phyloP scores from a whole-genome alignment of 2,888 invertebrate genomes.

The Rhyacophila evoluta region DNA sequence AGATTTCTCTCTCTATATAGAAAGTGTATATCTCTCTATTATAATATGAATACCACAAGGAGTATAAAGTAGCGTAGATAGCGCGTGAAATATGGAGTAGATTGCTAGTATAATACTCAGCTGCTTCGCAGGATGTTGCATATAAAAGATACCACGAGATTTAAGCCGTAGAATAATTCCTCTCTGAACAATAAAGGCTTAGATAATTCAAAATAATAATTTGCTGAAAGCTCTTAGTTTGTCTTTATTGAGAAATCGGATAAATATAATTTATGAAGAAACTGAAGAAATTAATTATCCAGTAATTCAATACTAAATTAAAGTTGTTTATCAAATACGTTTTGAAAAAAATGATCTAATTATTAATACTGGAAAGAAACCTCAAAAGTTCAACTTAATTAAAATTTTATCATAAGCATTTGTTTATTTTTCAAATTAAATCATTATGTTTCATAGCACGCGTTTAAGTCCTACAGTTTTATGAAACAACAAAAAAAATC shows the following conservation, averaged over 20 bases:
- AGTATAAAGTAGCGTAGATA: background rate
- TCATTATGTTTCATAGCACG: no score
- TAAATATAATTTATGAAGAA: no score
- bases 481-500: no score
- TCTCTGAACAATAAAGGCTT: background rate
- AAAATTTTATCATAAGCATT: no score
- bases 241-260: background rate
- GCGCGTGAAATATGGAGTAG: constrained; percentile 25
- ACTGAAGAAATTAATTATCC: no score
- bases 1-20: background rate
- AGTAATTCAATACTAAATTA: no score
- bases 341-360: no score
- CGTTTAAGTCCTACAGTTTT: no score
- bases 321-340: no score
- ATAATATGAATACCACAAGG: constrained; percentile 19
- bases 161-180: background rate
- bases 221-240: background rate
- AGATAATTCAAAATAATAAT: constrained; percentile 8
- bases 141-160: constrained; percentile 14
- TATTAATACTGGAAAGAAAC: no score
- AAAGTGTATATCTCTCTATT: constrained; percentile 7
- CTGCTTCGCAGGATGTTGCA: background rate
- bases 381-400: no score
- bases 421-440: no score
- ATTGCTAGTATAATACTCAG: background rate